These are phyloP conservation scores for Melipona bicolor DNA, from an alignment of 2,888 invertebrate species.

Conservation along the genomic window DNA sequence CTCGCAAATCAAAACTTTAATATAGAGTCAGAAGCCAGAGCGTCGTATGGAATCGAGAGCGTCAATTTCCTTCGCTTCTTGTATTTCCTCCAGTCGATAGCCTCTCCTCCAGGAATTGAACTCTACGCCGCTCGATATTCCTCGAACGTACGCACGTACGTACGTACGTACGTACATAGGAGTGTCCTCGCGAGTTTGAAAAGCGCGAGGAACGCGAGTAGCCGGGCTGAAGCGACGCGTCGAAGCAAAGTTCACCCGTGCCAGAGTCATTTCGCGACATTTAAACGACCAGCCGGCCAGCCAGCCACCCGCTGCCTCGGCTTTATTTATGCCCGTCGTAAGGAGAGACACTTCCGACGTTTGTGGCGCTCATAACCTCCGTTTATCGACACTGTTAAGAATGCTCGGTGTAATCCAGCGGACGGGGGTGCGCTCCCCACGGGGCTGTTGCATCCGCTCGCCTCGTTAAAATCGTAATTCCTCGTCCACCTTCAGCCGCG, in stretches of 20 bases:
- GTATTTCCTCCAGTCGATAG: background rate
- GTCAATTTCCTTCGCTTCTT: too few species aligned
- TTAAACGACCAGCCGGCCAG: conserved; percentile 65
- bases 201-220: too few species aligned
- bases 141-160: background rate
- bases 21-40: too few species aligned
- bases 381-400: conserved; percentile 74
- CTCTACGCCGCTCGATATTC: conserved; percentile 44
- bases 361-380: conserved; percentile 72
- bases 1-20: too few species aligned
- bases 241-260: conserved; percentile 35
- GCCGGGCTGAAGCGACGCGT: background rate
- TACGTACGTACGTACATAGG: conserved; percentile 28
- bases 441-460: conserved; percentile 38
- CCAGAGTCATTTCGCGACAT: conserved; percentile 60
- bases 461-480: conserved; percentile 56
- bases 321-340: conserved; percentile 71
- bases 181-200: background rate
- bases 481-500: conserved; percentile 28
- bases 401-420: conserved; percentile 63
- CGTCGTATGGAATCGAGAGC: too few species aligned
- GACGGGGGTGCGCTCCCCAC: conserved; percentile 34
- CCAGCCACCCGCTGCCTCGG: conserved; percentile 49
- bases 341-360: conserved; percentile 73
- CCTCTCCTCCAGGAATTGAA: conserved; percentile 61